Evolutionary conservation across 1,140 invertebrate species (phyloP).

Genomic region (Forficula auricularia): DNA sequence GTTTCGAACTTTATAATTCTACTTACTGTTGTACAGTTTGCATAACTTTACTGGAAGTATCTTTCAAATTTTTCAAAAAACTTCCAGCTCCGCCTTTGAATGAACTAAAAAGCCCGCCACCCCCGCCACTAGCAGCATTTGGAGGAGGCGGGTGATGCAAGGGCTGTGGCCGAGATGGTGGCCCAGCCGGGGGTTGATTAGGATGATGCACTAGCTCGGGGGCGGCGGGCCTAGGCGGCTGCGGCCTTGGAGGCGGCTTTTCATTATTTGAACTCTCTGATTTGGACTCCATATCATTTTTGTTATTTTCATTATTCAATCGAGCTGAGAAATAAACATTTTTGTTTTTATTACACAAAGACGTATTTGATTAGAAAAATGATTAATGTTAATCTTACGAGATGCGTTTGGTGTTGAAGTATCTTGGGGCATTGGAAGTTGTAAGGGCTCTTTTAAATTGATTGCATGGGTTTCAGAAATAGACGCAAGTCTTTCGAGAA

Average conservation of each 20-base stretch:
- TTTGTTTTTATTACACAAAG: too few relatives aligned
- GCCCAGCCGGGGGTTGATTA: constrained; percentile 11
- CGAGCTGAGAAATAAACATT: too few relatives aligned
- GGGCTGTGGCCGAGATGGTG: constrained; percentile 5
- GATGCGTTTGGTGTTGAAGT: too few relatives aligned
- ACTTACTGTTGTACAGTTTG: constrained; percentile 85
- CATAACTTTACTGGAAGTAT: constrained; percentile 91
- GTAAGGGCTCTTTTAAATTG: constrained; percentile 53
- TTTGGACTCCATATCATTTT: too few relatives aligned
- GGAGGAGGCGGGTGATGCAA: constrained; percentile 7
- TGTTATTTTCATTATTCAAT: too few relatives aligned
- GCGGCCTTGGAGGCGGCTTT: constrained; percentile 20
- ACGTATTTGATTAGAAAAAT: too few relatives aligned
- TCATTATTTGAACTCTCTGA: constrained; percentile 3
- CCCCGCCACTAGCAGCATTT: constrained; percentile 4
- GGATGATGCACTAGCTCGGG: constrained; percentile 20
- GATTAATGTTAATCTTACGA: too few relatives aligned
- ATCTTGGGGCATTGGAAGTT: too few relatives aligned
- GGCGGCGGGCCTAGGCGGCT: constrained; percentile 20
- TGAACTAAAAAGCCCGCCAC: constrained; percentile 56
- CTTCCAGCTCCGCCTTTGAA: constrained; percentile 67
- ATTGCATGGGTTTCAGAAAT: constrained; percentile 68
- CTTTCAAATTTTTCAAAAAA: constrained; percentile 84
- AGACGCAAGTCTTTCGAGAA: constrained; percentile 70
- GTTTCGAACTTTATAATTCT: too few relatives aligned